Percentiles rank a stretch among this genome's conserved stretches.
phyloP scores from a whole-genome alignment of 37 sponge, comb jelly and placozoan genomes.

The Beroe forskalii region DNA sequence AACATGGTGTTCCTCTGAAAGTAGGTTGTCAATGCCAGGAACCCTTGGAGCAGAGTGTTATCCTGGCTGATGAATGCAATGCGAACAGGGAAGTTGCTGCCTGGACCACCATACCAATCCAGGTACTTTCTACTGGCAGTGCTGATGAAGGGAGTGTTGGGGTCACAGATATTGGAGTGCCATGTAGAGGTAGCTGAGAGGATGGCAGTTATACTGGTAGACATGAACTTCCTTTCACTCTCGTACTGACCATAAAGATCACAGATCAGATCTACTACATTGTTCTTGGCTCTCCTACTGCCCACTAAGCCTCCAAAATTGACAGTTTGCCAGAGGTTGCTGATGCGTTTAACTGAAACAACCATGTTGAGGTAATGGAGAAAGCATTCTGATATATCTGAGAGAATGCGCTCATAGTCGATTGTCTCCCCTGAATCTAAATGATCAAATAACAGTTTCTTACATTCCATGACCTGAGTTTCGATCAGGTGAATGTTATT shows the following conservation, averaged over 20 bases:
- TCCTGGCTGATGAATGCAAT: conserved; percentile 18
- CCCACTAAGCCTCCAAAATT: conserved; percentile 39
- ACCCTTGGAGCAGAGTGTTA: conserved; percentile 21
- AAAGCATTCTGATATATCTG: conserved; percentile 5
- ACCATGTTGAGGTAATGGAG: conserved; percentile 12
- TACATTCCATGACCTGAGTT: conserved; percentile 32
- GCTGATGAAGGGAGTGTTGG: neutral
- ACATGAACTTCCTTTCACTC: conserved; percentile 36
- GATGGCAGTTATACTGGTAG: conserved; percentile 25
- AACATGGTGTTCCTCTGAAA: conserved; percentile 20
- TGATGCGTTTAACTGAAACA: neutral
- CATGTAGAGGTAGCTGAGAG: conserved; percentile 39
- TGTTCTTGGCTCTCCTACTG: conserved; percentile 14
- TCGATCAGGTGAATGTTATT: conserved; percentile 9
- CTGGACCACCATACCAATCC: conserved; percentile 48
- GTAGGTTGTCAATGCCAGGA: conserved; percentile 36
- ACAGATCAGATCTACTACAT: conserved; percentile 20
- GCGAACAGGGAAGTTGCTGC: conserved; percentile 44
- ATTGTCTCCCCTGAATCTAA: conserved; percentile 6
- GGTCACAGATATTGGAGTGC: conserved; percentile 57
- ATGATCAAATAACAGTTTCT: conserved; percentile 8
- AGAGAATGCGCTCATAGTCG: neutral
- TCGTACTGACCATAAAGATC: conserved; percentile 54
- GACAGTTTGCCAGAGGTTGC: conserved; percentile 47
- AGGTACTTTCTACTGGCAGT: neutral